phyloP scores from a whole-genome alignment of 2,888 invertebrate genomes.

The Tetranychus truncatus region DNA sequence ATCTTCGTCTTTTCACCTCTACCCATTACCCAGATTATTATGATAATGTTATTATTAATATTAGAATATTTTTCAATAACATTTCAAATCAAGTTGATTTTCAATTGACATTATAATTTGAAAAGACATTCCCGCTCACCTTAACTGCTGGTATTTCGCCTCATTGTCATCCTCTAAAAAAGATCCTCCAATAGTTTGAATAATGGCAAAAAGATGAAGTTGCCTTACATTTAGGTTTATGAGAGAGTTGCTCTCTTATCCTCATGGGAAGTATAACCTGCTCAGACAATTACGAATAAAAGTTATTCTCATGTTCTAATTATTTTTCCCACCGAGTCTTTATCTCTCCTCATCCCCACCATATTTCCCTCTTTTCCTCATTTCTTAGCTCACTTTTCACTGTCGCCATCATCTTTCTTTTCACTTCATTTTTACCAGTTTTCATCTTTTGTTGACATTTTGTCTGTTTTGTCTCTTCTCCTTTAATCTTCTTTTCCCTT shows the following conservation, averaged over 20 bases:
- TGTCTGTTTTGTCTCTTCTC: neutral
- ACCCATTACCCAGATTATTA: neutral
- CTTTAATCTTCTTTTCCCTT: neutral
- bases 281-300: neutral
- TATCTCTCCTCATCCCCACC: slow-evolving; percentile 2
- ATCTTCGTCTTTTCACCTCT: neutral
- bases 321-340: slow-evolving; percentile 6
- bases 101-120: neutral
- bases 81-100: neutral
- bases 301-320: slow-evolving; percentile 3
- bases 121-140: too few relatives aligned
- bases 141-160: neutral
- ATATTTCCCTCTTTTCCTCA: slow-evolving; percentile 3
- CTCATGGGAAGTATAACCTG: neutral
- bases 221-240: neutral
- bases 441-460: slow-evolving; percentile 1
- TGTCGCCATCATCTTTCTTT: neutral
- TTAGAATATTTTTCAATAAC: neutral
- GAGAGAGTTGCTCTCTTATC: neutral
- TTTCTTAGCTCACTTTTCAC: neutral
- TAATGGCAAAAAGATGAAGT: neutral
- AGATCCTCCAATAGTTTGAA: neutral
- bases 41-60: neutral
- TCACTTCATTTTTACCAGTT: neutral
- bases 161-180: neutral